Evolutionary conservation across 2,113 vertebrate species (phyloP), one percentile per base, ranked within the genome.

Genomic region (Lanius ludovicianus): DNA sequence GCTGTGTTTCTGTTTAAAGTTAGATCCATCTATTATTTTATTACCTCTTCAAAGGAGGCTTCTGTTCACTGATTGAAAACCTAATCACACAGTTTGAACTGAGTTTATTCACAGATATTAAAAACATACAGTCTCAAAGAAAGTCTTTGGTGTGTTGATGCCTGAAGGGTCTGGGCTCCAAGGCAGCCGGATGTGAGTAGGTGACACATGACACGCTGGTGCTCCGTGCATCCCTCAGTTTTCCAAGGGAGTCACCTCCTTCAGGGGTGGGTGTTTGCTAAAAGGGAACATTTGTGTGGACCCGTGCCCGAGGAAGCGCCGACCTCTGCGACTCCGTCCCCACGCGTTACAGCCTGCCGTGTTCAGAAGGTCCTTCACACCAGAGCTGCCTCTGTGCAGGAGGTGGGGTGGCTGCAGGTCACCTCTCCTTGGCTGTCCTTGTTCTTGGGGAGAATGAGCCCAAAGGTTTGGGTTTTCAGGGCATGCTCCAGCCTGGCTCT

Each of bases 331-430:
- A 7, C 74, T 83, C 44, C 2, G 1, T 67, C 52, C 44, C 35
- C 0, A 0, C 0, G 0, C 0, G 0, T 28, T 5, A 1, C 68
- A 52, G 49, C 64, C 10, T 1, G 28, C 16, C 2, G 7, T 3
- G 1, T 12, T 1, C 4, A 7, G 64, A 35, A 31, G 39, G 9
- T 41, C 23, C 90, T 37, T 39, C 63, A 37, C 46, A 19, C 11
- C 41, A 3, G 46, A 46, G 49, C 46, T 46, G 53, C 41, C 27
- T 41, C 73, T 22, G 11, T 11, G 22, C 41, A 8, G 21, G 70
- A 39, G 20, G 3, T 3, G 20, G 31, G 24, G 21, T 4, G 27
- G 57, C 84, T 15, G 0, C 39, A 6, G 19, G 52, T 75, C 30
- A 22, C 25, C 17, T 70, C 59, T 49, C 2, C 2, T 35, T 8